Evolutionary conservation across 2,113 vertebrate species (phyloP).

Genomic region (Ranitomeya imitator): DNA sequence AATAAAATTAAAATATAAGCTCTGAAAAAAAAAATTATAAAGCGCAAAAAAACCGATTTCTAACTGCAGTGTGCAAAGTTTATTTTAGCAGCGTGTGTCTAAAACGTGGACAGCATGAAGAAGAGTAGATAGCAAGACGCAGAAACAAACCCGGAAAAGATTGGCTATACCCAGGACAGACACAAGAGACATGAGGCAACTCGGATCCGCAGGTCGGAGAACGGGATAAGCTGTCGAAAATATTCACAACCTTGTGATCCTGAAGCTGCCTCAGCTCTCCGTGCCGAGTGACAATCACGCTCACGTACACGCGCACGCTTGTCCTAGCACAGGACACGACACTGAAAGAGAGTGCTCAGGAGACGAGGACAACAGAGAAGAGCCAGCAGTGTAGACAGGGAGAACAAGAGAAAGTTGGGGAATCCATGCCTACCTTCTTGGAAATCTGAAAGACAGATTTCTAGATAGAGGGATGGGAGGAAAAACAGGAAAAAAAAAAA

Average conservation of each 20-base stretch:
- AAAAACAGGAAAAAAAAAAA: slow-evolving; percentile 69
- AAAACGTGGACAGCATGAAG: neutral
- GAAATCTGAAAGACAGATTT: slow-evolving; percentile 95
- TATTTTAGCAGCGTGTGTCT: neutral
- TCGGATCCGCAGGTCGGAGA: neutral
- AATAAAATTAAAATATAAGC: neutral
- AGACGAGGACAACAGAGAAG: slow-evolving; percentile 58
- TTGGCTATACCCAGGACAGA: slow-evolving; percentile 18
- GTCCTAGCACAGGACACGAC: slow-evolving; percentile 47
- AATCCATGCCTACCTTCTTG: slow-evolving; percentile 87
- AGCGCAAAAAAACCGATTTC: neutral
- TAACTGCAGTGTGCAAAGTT: slow-evolving; percentile 54
- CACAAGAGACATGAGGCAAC: slow-evolving; percentile 40
- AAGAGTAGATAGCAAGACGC: neutral
- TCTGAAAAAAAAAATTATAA: neutral
- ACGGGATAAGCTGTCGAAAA: no score
- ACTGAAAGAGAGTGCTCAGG: slow-evolving; percentile 60
- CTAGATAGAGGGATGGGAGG: slow-evolving; percentile 86
- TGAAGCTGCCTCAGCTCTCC: slow-evolving; percentile 41
- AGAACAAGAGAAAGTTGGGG: slow-evolving; percentile 57
- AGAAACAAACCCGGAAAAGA: slow-evolving; percentile 34
- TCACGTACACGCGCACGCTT: neutral
- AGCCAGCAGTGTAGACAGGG: slow-evolving; percentile 3
- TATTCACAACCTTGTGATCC: neutral
- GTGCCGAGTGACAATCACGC: slow-evolving; percentile 20